Evolutionary conservation across 53 echinoderm and acorn worm species (phyloP).

Genomic region (Echinarachnius parma): DNA sequence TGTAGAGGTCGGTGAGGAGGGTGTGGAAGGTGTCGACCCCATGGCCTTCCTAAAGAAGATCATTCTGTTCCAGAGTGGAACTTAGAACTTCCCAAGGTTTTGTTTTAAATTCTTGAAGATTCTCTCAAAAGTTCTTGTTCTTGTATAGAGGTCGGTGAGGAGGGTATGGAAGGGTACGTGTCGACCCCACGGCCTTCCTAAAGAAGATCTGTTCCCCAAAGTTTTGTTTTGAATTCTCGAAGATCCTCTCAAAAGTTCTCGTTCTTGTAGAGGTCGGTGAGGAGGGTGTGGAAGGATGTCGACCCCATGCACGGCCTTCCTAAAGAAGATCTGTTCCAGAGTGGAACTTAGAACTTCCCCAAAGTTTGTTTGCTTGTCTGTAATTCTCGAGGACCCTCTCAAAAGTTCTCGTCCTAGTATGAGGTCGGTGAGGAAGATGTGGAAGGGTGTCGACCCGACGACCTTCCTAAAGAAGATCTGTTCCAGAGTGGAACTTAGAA

Average conservation of each 20-base stretch:
- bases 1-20: slow-evolving; percentile 80
- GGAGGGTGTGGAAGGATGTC: slow-evolving; percentile 76
- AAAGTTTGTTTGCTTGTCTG: too few relatives aligned
- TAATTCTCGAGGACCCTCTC: too few relatives aligned
- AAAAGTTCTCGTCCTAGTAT: too few relatives aligned
- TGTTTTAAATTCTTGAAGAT: neutral
- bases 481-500: too few relatives aligned
- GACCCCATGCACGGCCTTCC: slow-evolving; percentile 81
- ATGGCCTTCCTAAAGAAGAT: slow-evolving; percentile 90
- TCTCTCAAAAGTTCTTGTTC: slow-evolving; percentile 69
- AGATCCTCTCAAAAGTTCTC: slow-evolving; percentile 72
- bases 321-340: slow-evolving; percentile 89
- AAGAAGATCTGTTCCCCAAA: slow-evolving; percentile 96
- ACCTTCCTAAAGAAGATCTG: too few relatives aligned
- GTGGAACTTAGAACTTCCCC: too few relatives aligned
- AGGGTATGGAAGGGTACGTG: slow-evolving; percentile 83
- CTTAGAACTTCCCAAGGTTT: too few relatives aligned
- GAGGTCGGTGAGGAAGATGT: too few relatives aligned
- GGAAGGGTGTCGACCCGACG: too few relatives aligned
- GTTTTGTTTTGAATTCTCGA: too few relatives aligned
- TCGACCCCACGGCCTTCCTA: slow-evolving; percentile 77
- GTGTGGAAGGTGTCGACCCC: slow-evolving; percentile 79
- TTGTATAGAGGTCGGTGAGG: slow-evolving; percentile 83
- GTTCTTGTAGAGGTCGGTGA: slow-evolving; percentile 88
- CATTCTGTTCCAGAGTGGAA: slow-evolving; percentile 82